Evolutionary conservation across 2,797 vertebrate genomes (phyloP), one percentile per base, ranked within the genome.

Genomic region (Siniperca scherzeri): DNA sequence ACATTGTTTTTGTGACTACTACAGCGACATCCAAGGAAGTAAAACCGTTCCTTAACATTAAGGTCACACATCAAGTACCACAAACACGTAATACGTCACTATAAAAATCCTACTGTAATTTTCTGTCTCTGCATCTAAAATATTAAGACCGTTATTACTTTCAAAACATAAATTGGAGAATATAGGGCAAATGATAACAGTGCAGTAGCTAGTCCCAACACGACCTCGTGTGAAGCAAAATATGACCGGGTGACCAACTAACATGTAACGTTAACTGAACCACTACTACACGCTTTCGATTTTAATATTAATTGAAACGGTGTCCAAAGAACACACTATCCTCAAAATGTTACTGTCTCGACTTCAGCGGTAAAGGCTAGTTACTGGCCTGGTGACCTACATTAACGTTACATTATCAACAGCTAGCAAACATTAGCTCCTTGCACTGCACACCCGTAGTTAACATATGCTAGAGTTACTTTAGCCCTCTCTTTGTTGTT

Each of bases 351-450:
- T 52, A 1, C 36, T 12, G 16, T 16, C 27, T 70, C n/a, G 4
- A 30, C 64, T 50, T 0, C 1, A 55, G 30, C 33, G 5, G 2
- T 56, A 9, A 5, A 30, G 69, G 46, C 77, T 27, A 6, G 16
- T 38, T 27, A 73, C 78, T 88, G 78, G 64, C 78, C 91, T 11
- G 74, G 40, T 93, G 92, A 95, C 94, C 92, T 82, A 93, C 83
- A 92, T 96, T 86, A 40, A 93, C 83, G 93, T 96, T 86, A 40
- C 50, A 55, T 80, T 79, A 92, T 71, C 78, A 60, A 69, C 1
- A 14, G 74, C 79, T 74, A 82, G 64, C 85, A 88, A 84, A 87
- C 70, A 81, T 69, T 67, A 83, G 60, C 80, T 16, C 19, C 27
- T 42, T 2, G 14, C 27, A 19, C 21, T 38, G 62, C 56, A 21